Evolutionary conservation across 2,113 vertebrate species (phyloP), one percentile per base, ranked within the genome.

Genomic region (Calypte anna): DNA sequence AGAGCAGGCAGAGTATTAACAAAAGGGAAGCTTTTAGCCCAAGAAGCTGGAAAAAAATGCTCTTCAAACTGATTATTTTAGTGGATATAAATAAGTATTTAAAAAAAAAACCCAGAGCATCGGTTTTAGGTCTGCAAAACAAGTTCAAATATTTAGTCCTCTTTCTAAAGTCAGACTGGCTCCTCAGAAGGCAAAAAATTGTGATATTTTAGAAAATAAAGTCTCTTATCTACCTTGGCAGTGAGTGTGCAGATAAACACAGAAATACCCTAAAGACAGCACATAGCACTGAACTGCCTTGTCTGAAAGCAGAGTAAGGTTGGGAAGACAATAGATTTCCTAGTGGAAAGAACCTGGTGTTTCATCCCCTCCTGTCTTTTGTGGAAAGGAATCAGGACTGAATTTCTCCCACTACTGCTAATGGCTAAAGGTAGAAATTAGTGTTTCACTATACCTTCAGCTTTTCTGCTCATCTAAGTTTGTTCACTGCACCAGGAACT

Each of bases 141-240:
- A 18, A 72, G 53, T 76, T 90, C 62, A 83, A 84, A 83, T 95
- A 93, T 90, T 95, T 94, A 82, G 69, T 31, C 21, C n/a, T 88
- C 46, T 88, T 82, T 94, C 69, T 78, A 64, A 93, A 96, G 70
- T 64, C 69, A 90, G 40, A 27, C 54, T 82, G 73, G 69, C 50
- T 90, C 48, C 80, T 72, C 84, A 50, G 66, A 87, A 93, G 55
- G 61, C 89, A 63, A 75, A 90, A 90, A 95, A 86, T 20, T 69
- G 43, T 48, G 90, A 93, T 95, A 92, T 90, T 54, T 21, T n/a
- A 64, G 53, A 88, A 76, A 94, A 91, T 84, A 82, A 85, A 88
- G 54, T 84, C 92, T 67, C 64, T 90, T 94, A 95, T 88, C 93
- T 94, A 72, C 10, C 62, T 72, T 43, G 44, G 85, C 86, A 92